phyloP scores from a whole-genome alignment of 35 echinoderm and acorn worm species.

The Heliocidaris tuberculata region DNA sequence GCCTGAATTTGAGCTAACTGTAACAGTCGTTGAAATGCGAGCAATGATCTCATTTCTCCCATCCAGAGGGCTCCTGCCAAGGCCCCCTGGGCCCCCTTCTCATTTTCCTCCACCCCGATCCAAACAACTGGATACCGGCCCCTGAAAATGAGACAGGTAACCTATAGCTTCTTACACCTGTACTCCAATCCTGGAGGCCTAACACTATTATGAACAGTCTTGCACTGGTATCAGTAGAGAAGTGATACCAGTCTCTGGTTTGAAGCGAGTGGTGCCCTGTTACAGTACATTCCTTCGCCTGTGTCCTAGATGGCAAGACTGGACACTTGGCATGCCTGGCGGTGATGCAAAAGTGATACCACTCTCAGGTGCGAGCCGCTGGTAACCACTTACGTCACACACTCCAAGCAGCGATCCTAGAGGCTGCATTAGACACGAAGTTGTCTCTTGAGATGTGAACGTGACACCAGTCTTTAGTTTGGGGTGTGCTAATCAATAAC shows the following conservation, averaged over 20 bases:
- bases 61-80: conserved; percentile 14
- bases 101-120: conserved; percentile 27
- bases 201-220: neutral
- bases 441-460: conserved; percentile 16
- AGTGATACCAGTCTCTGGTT: conserved; percentile 1
- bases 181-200: neutral
- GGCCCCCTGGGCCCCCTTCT: conserved; percentile 25
- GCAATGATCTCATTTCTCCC: conserved; percentile 25
- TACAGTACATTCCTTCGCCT: neutral
- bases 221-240: neutral
- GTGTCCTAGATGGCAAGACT: neutral
- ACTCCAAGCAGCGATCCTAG: neutral
- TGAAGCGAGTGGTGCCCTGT: conserved; percentile 14
- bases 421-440: neutral
- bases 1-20: conserved; percentile 2
- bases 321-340: neutral
- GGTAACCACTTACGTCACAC: neutral
- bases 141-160: neutral
- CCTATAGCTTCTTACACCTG: neutral
- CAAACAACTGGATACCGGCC: conserved; percentile 24
- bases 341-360: neutral
- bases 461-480: conserved; percentile 16
- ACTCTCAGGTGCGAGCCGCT: neutral
- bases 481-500: conserved; percentile 16
- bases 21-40: conserved; percentile 16